Evolutionary conservation across 2,113 vertebrate genomes (phyloP).

Genomic region (Chiloscyllium plagiosum): DNA sequence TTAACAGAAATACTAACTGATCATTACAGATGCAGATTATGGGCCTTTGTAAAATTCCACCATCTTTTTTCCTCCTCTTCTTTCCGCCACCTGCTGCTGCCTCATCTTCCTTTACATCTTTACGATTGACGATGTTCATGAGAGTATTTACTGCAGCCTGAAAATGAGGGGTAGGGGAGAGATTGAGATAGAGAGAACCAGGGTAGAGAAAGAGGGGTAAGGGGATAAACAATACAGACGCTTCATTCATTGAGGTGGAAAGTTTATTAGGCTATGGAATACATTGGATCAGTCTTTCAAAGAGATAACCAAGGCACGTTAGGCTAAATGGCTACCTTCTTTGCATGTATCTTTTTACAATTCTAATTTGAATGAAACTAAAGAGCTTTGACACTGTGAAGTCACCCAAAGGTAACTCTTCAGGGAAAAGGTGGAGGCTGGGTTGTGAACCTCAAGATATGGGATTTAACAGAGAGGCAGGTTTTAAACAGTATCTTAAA

Average conservation of each 20-base stretch:
- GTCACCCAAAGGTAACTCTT: neutral
- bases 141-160: conserved; percentile 81
- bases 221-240: no score
- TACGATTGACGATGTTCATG: conserved; percentile 67
- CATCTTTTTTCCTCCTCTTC: conserved; percentile 64
- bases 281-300: neutral
- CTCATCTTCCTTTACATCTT: conserved; percentile 57
- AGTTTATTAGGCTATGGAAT: neutral
- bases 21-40: conserved; percentile 97
- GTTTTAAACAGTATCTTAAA: neutral
- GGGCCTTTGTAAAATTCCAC: conserved; percentile 67
- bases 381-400: neutral
- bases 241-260: neutral
- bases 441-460: neutral
- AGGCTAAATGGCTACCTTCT: neutral
- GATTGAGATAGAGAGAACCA: no score
- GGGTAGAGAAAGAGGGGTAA: no score
- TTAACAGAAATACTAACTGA: conserved; percentile 60
- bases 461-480: neutral
- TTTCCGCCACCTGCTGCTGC: accelerated
- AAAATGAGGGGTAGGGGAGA: neutral
- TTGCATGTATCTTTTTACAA: neutral
- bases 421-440: neutral
- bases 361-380: neutral
- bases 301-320: neutral